A percentile compares a stretch with the other conserved stretches of the same genome.
Evolutionary conservation across 2,797 vertebrate species (phyloP).

Genomic region (Lepus townsendii): DNA sequence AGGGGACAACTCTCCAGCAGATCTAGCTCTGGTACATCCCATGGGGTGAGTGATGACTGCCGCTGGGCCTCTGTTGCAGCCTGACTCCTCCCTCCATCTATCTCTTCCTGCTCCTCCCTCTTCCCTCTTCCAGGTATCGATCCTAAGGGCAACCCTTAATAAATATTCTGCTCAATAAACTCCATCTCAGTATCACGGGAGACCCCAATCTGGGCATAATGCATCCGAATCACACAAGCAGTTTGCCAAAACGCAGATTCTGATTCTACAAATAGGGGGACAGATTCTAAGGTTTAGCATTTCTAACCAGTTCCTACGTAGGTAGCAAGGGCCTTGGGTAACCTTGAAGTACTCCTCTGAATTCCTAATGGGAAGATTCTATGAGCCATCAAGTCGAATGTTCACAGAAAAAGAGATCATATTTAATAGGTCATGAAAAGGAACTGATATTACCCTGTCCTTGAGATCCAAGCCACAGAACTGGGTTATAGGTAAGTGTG

Average conservation of each 20-base stretch:
- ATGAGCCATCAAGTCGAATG: neutral
- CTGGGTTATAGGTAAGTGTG: constrained; percentile 55
- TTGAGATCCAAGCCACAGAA: constrained; percentile 74
- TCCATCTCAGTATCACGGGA: neutral
- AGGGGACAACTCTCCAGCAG: neutral
- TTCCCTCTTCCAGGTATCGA: neutral
- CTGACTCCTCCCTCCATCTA: neutral
- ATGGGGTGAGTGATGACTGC: neutral
- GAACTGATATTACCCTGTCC: neutral
- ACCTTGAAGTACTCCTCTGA: constrained; percentile 9
- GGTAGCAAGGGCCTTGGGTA: neutral
- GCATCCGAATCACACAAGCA: neutral
- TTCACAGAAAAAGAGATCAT: neutral
- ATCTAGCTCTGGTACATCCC: neutral
- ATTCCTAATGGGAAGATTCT: neutral
- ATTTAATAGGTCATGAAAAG: constrained; percentile 55
- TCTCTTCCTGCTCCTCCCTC: neutral
- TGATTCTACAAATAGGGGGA: neutral
- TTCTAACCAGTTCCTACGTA: neutral
- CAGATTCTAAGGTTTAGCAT: neutral
- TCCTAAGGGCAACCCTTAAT: neutral
- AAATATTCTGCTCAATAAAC: neutral
- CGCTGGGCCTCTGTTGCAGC: neutral
- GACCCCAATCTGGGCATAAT: neutral
- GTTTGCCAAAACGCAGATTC: constrained; percentile 10